Base-by-base conservation (phyloP, 2,888 invertebrate genomes). In the Dilophus febrilis region DNA sequence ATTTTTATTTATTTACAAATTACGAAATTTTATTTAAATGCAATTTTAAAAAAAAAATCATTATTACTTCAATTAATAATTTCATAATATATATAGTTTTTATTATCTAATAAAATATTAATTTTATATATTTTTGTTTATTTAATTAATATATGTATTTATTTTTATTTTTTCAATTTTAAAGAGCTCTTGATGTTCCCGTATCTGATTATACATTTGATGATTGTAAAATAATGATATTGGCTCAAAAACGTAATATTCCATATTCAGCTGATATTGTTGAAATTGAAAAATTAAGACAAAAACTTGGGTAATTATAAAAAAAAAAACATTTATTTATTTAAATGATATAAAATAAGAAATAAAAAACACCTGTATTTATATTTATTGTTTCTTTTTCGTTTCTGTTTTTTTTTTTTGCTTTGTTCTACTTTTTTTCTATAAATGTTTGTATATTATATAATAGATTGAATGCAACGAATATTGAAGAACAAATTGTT, bases 161-260 rank as follows among this genome's bases (percentile, higher is more conserved):
- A n/a, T 10, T 22, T 12, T 35, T 10, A 13, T 13, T 37, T 32
- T 19, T 17, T 37, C 13, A 4, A 42, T 67, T 67, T 12, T 60
- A 91, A n/a, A n/a, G 91, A 52, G 81, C 85, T 2, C 64, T 92
- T 13, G 77, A 79, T 3, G 71, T 92, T 31, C 91, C 92, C 4
- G 79, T 84, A 0, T 72, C 87, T 33, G 90, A 94, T 59, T 91
- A 88, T 59, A 84, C 90, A 0, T 92, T 85, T 58, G 88, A 91
- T 55, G 92, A 92, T 62, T 90, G 90, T 50, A 73, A 82, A 33
- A 67, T 90, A 44, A 83, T 90, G 66, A 74, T 74, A 39, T 74
- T 77, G 50, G 88, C 88, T n/a, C 81, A 81, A 55, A 77, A 80
- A 50, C 71, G 88, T 53, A 78, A 84, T 49, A 66, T 90, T 26